Evolutionary conservation across 1,140 invertebrate genomes (phyloP).

Genomic region (Hyphantria cunea): DNA sequence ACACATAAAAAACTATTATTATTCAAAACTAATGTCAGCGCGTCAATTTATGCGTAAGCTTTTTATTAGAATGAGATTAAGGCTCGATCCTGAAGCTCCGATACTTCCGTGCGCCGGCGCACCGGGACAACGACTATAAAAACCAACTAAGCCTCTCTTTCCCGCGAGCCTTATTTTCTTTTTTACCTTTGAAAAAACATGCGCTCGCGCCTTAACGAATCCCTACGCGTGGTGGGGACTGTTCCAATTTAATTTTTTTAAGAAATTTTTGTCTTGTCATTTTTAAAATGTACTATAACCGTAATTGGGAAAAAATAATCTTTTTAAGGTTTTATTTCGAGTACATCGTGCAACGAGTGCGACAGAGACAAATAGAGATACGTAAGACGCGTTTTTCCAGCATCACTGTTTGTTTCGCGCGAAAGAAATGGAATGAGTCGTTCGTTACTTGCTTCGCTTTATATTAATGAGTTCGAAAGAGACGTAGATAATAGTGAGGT

Average conservation of each 20-base stretch:
- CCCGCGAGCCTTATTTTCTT: constrained; percentile 69
- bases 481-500: constrained; percentile 63
- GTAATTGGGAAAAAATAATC: constrained; percentile 53
- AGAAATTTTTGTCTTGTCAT: constrained; percentile 64
- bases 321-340: constrained; percentile 53
- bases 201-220: constrained; percentile 59
- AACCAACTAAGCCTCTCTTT: constrained; percentile 74
- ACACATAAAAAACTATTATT: constrained; percentile 61
- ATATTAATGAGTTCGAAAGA: constrained; percentile 74
- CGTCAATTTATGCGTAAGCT: constrained; percentile 75
- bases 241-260: constrained; percentile 58
- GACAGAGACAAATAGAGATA: constrained; percentile 52
- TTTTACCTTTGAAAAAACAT: constrained; percentile 56
- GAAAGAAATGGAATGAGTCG: constrained; percentile 68
- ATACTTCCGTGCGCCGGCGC: constrained; percentile 77
- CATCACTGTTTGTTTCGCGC: constrained; percentile 43
- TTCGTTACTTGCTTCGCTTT: constrained; percentile 43
- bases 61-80: constrained; percentile 80
- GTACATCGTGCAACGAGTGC: constrained; percentile 31
- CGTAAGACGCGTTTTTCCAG: constrained; percentile 45
- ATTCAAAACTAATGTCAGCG: constrained; percentile 59
- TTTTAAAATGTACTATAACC: constrained; percentile 53
- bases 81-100: constrained; percentile 69
- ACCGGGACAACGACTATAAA: constrained; percentile 77
- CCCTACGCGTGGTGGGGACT: constrained; percentile 50